Base-by-base conservation (phyloP, 2,797 vertebrate species). In the Danio kyathit region DNA sequence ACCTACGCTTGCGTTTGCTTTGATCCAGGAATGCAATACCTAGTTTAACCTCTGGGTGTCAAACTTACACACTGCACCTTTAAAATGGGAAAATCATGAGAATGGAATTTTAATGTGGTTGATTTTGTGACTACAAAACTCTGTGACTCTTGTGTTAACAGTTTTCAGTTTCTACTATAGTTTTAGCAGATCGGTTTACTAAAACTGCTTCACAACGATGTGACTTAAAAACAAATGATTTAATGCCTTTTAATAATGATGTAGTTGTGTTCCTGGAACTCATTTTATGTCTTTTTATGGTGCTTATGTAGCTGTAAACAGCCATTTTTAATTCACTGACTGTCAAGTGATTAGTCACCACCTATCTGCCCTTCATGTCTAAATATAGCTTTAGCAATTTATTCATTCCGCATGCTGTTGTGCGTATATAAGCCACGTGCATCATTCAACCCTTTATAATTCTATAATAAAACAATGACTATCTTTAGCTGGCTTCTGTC, bases 41-140 rank as follows among this genome's bases (percentile, higher is more conserved):
- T n/a, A n/a, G n/a, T n/a, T n/a, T n/a, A n/a, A n/a, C n/a, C n/a
- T n/a, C n/a, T n/a, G n/a, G n/a, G n/a, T n/a, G n/a, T n/a, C n/a
- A n/a, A n/a, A n/a, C n/a, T n/a, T n/a, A n/a, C n/a, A n/a, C n/a
- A n/a, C n/a, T n/a, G n/a, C n/a, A n/a, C n/a, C n/a, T n/a, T n/a
- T 17, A 5, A 16, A 63, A n/a, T 59, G 48, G 19, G 64, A 61
- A 46, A 0, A 57, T 19, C n/a, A 43, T 10, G 7, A 57, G 12
- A 57, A 19, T 63, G 82, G 73, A 29, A 29, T 29, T 29, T 29
- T 85, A 38, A 64, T 72, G 43, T 46, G 49, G 43, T 46, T 70
- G 54, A 64, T 44, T 57, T 19, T 56, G 16, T 19, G 12, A 66
- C 38, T 8, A 52, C 38, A 52, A 69, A 70, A 38, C 65, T n/a